phyloP scores from a whole-genome alignment of 2,113 vertebrate genomes.

The Catharus fuscescens region DNA sequence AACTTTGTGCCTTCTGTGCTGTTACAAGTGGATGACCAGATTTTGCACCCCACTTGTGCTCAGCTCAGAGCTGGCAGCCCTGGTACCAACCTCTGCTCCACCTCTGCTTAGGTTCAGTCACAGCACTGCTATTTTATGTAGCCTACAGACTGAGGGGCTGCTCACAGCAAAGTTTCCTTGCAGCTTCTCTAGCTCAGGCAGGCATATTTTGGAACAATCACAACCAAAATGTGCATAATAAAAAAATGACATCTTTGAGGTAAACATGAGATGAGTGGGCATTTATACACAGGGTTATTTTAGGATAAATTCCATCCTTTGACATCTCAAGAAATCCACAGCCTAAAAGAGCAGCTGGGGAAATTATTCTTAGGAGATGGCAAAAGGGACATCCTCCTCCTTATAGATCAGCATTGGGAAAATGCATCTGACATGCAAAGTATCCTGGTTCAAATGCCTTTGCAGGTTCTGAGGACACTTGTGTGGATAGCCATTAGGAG shows the following conservation, averaged over 20 bases:
- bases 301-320: background rate
- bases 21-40: background rate
- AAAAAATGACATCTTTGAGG: background rate
- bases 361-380: background rate
- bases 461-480: slow-evolving; percentile 8
- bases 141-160: background rate
- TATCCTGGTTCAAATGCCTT: background rate
- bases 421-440: background rate
- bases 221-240: background rate
- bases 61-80: background rate
- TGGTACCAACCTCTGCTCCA: background rate
- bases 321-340: background rate
- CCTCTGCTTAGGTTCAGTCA: background rate
- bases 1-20: background rate
- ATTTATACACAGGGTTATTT: background rate
- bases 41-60: background rate
- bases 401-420: background rate
- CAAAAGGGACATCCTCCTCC: background rate
- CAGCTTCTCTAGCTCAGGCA: background rate
- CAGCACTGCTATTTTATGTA: background rate
- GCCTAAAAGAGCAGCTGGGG: background rate
- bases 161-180: background rate
- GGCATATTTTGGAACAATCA: background rate
- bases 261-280: background rate
- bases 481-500: background rate